Base-by-base conservation (phyloP, 2,113 vertebrate genomes). In the Eidolon helvum region DNA sequence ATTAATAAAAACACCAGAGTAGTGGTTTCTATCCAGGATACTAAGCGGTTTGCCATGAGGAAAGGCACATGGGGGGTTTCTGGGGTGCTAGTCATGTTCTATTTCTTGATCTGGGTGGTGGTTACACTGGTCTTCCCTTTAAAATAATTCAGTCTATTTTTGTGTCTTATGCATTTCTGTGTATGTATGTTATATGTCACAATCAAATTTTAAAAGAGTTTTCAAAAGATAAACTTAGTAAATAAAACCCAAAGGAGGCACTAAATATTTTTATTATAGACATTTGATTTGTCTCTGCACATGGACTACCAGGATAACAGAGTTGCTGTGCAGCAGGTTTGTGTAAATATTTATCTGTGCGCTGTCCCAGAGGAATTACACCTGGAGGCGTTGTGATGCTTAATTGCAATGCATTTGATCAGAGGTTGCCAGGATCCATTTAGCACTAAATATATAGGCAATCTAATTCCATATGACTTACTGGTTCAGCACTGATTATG, bases 331-430 rank as follows among this genome's bases (percentile, higher is more conserved):
- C 28, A 55, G 11, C 55, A 30, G n/a, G 61, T 89, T 75, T 69
- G 35, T 66, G 78, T 95, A 93, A 96, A 95, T 89, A 92, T 95
- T 96, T 96, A 80, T 40, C 95, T 90, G 50, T 91, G 72, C 69
- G 48, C 61, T 48, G 4, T 53, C 78, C 26, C 91, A 91, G 33
- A 96, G 35, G 24, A 78, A 91, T 93, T 72, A 95, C 50, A 57
- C 38, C 57, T 43, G 19, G 59, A 90, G 91, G 68, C 91, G 40
- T 21, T 78, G 18, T 86, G 82, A 57, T 78, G 35, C 69, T 79
- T 94, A 88, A 92, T n/a, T 89, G 82, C 68, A 96, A 97, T 85
- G 50, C 85, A 91, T 83, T 91, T 93, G 72, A 95, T 72, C 50
- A 85, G 57, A 91, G 74, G 72, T 91, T 97, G 82, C 82, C 94